These are phyloP conservation scores for Chiridota heheva DNA, from an alignment of 35 echinoderm and acorn worm species.

Conservation along the genomic window DNA sequence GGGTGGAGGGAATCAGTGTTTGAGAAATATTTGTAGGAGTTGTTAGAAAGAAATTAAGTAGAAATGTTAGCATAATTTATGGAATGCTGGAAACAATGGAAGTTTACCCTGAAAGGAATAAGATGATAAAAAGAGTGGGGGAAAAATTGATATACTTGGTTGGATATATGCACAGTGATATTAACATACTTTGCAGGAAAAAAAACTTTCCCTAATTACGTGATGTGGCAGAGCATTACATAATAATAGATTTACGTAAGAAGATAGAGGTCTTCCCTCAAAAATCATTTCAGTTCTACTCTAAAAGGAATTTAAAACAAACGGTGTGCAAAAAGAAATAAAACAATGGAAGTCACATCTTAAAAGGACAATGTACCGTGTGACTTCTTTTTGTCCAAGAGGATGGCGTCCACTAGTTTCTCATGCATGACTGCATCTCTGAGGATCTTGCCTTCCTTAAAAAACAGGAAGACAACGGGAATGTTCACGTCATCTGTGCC, in stretches of 20 bases:
- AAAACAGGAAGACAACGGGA: constrained; percentile 80
- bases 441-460: constrained; percentile 80
- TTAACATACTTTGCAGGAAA: no score
- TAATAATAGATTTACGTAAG: not conserved
- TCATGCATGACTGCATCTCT: constrained; percentile 57
- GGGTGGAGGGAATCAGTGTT: no score
- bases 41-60: no score
- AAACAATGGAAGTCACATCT: not conserved
- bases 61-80: no score
- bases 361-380: constrained; percentile 30
- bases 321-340: not conserved
- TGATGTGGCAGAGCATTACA: not conserved
- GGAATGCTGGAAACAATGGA: no score
- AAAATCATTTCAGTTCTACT: not conserved
- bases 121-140: no score
- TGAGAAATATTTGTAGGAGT: no score
- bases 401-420: constrained; percentile 44
- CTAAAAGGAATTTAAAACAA: not conserved
- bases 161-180: no score
- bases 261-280: not conserved
- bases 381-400: constrained; percentile 71
- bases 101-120: no score
- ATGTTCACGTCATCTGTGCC: constrained; percentile 80
- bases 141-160: no score
- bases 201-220: not conserved